Base-by-base conservation (phyloP, 1,140 invertebrate genomes). In the Leptinotarsa lineolata region DNA sequence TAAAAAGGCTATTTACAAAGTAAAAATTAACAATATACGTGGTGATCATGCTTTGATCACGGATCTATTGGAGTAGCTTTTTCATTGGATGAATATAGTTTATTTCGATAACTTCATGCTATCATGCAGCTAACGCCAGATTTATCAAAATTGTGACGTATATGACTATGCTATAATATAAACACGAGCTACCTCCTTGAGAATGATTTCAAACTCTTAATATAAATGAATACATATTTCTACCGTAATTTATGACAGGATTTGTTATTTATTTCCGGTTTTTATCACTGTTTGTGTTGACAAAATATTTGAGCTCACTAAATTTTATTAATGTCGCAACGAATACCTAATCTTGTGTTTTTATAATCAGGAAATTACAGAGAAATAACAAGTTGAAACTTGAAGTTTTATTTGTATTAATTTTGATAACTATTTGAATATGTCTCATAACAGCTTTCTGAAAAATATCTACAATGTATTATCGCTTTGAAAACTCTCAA, bases 211-310 rank as follows among this genome's bases (percentile, higher is more conserved):
- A 39, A 39, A 39, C 30, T 39, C 8, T n/a, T 11, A 39, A 11
- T 39, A 39, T 39, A 39, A 39, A 39, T 39, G 30, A 39, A 39
- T 39, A 39, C 30, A 63, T 20, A 63, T 63, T 30, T 30, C 13
- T 63, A 63, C 20, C 6, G 1, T 21, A 15, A 63, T 22, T 63
- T 22, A 63, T 30, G 24, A 20, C 11, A 21, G 20, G 61, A 20
- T 63, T 63, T 63, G 61, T 63, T 63, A 30, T 21, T 63, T 21
- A 63, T 63, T 22, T 63, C 61, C 61, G 61, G 20, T 63, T 15
- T 30, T 63, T 63, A 63, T 21, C 61, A 63, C 13, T 63, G 61
- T 63, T 63, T 63, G 24, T 63, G 24, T 63, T 63, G 61, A 63
- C 20, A n/a, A 63, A 63, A 63, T 63, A 63, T 63, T 63, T 63